Percentiles rank a stretch among this genome's conserved stretches.
Evolutionary conservation across 2,797 vertebrate species (phyloP).

Genomic region (Nyctibius grandis): DNA sequence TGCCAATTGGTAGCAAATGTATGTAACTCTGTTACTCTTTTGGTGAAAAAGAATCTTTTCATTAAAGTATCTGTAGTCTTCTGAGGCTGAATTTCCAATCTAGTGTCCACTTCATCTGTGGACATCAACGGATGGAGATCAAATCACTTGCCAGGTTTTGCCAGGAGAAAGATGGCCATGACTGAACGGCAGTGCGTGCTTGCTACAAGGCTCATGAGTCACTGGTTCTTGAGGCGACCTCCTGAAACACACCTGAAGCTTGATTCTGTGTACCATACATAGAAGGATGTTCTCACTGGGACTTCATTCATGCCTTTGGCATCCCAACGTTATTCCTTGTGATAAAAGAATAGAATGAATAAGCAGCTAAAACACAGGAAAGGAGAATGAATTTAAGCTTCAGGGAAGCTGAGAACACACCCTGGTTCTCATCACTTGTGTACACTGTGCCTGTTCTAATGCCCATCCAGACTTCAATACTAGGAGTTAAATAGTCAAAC

Average conservation of each 20-base stretch:
- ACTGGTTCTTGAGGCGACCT: not conserved
- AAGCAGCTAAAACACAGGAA: not conserved
- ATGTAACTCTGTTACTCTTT: not conserved
- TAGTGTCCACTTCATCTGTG: not conserved
- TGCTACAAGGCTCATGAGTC: not conserved
- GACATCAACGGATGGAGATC: not conserved
- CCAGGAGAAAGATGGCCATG: not conserved
- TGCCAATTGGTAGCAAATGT: not conserved
- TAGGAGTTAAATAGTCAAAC: not conserved
- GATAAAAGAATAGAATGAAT: slow-evolving; percentile 30
- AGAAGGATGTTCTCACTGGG: slow-evolving; percentile 16
- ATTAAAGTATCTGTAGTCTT: not conserved
- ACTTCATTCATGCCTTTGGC: slow-evolving; percentile 25
- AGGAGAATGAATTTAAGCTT: not conserved
- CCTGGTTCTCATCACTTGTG: not conserved
- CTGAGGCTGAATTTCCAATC: not conserved
- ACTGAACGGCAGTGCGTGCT: not conserved
- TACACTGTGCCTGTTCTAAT: not conserved
- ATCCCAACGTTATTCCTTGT: not conserved
- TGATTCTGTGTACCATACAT: not conserved
- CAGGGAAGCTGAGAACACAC: not conserved
- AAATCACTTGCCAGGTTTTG: not conserved
- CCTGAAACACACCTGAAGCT: not conserved
- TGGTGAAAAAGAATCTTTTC: not conserved
- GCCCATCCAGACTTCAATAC: not conserved